A percentile compares a stretch with the other conserved stretches of the same genome.
Evolutionary conservation across 1,140 invertebrate species (phyloP).

Genomic region (Caenorhabditis inopinata): DNA sequence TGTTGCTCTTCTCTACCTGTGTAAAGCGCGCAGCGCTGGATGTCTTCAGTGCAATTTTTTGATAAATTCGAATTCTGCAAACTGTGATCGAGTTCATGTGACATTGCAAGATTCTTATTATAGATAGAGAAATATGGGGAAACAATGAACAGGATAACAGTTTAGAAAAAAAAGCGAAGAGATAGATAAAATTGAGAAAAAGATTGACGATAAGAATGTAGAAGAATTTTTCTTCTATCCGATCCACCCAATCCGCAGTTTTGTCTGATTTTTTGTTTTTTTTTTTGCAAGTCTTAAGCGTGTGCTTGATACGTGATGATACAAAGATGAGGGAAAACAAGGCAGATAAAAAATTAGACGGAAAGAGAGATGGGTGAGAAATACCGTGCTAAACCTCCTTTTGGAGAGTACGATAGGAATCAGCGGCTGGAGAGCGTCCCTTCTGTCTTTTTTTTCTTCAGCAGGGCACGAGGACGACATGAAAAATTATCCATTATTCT

Average conservation of each 20-base stretch:
- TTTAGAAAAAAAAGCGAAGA: background rate
- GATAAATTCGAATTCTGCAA: background rate
- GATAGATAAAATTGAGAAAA: background rate
- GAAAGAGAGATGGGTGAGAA: no score
- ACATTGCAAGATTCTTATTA: slow-evolving; percentile 1
- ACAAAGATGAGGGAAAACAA: background rate
- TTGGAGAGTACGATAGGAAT: slow-evolving; percentile 19
- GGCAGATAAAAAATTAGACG: background rate
- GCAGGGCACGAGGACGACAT: slow-evolving; percentile 22
- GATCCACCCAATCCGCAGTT: no score
- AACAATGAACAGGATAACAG: background rate
- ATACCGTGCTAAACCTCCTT: slow-evolving; percentile 13
- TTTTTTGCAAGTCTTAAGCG: background rate
- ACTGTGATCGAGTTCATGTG: slow-evolving; percentile 7
- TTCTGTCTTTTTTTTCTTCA: background rate
- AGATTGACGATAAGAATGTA: background rate
- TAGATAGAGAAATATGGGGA: background rate
- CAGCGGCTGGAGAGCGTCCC: background rate
- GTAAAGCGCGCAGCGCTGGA: background rate
- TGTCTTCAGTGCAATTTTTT: background rate
- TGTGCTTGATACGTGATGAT: background rate
- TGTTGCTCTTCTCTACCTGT: background rate
- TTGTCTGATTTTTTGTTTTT: background rate
- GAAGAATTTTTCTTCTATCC: background rate
- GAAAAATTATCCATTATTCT: slow-evolving; percentile 33